These are phyloP conservation scores for Augiades crinisus DNA, from an alignment of 2,888 invertebrate species.

Conservation along the genomic window DNA sequence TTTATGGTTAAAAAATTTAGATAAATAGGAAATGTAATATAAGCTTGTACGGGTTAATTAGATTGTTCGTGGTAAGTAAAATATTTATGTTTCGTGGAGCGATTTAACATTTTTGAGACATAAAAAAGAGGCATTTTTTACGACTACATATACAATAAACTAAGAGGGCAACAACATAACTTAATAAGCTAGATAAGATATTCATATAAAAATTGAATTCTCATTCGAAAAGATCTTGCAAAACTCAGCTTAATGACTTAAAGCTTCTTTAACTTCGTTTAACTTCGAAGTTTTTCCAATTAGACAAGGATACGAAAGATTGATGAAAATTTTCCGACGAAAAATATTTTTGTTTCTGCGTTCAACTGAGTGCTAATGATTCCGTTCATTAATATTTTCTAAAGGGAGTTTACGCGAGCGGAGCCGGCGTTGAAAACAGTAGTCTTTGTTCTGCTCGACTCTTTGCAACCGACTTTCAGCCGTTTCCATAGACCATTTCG, in stretches of 20 bases:
- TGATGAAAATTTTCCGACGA: conserved; percentile 19
- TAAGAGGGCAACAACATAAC: too few species aligned
- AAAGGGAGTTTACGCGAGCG: conserved; percentile 32
- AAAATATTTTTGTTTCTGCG: conserved; percentile 27
- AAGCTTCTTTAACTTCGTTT: conserved; percentile 18
- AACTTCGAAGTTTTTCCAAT: conserved; percentile 20
- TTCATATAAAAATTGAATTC: conserved; percentile 3
- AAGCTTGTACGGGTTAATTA: too few species aligned
- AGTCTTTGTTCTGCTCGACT: conserved; percentile 33
- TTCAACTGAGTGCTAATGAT: conserved; percentile 33
- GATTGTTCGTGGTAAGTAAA: too few species aligned
- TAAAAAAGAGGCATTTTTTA: too few species aligned
- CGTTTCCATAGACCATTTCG: conserved; percentile 14
- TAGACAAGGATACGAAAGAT: conserved; percentile 22
- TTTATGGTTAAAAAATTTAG: too few species aligned
- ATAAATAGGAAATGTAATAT: too few species aligned
- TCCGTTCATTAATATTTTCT: conserved; percentile 38
- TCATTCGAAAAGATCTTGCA: conserved; percentile 3
- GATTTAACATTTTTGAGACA: too few species aligned
- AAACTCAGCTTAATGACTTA: conserved; percentile 17
- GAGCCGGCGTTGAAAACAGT: conserved; percentile 25
- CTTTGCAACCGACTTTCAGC: conserved; percentile 32
- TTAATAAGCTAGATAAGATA: neutral
- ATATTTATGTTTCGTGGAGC: too few species aligned
- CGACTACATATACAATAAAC: too few species aligned